Conservation (phyloP, 1,140 invertebrate genomes). For the Aplysia californica region DNA sequence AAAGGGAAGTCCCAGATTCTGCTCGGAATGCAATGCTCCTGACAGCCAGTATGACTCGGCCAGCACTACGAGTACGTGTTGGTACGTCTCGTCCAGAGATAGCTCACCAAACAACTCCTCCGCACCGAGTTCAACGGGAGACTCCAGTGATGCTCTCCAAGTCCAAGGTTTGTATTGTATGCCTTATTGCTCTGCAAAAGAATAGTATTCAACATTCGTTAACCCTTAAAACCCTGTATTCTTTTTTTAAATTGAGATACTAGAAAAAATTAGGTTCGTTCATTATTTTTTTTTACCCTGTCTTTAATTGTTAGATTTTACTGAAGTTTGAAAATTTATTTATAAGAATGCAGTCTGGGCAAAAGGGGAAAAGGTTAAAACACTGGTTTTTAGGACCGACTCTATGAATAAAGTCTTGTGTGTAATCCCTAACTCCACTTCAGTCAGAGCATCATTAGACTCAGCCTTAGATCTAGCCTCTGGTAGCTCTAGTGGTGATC, state of each 20-base stretch:
- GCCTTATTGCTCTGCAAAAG: background rate
- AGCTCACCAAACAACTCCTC: constrained; percentile 28
- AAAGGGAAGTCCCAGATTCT: constrained; percentile 44
- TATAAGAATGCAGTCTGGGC: background rate
- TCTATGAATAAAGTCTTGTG: no score
- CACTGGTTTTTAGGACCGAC: background rate
- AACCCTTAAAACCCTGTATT: no score
- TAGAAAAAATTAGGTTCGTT: background rate
- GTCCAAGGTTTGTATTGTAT: background rate
- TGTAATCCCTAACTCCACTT: no score
- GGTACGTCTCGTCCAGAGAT: constrained; percentile 51
- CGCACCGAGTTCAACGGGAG: background rate
- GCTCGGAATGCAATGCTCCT: constrained; percentile 47
- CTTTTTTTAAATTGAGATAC: no score
- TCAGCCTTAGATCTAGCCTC: no score
- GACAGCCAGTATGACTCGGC: constrained; percentile 59
- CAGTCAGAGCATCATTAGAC: no score
- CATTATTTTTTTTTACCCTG: no score
- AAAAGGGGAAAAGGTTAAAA: no score
- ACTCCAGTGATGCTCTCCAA: background rate
- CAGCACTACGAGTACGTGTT: constrained; percentile 50
- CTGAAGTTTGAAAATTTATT: no score
- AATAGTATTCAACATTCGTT: background rate
- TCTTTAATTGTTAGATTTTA: no score
- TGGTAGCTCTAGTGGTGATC: no score